Evolutionary conservation across 2,888 invertebrate species (phyloP).

Genomic region (Pollenia labialis): DNA sequence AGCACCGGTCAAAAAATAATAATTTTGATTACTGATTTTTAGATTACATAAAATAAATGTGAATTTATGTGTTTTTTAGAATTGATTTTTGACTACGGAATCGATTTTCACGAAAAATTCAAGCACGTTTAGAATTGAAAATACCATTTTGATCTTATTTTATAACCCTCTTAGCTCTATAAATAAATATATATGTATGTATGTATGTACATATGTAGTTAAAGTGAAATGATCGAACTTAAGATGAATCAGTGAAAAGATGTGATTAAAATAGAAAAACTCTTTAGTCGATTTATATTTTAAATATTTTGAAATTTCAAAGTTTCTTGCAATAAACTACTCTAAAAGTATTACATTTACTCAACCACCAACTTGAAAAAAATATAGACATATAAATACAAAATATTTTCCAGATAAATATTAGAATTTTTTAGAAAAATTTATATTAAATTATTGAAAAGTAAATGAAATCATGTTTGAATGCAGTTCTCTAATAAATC

Average conservation of each 20-base stretch:
- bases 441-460: conserved; percentile 28
- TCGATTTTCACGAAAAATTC: too few relatives aligned
- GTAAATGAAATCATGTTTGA: conserved; percentile 20
- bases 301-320: conserved; percentile 1
- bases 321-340: conserved; percentile 42
- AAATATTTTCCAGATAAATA: conserved; percentile 31
- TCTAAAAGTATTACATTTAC: conserved; percentile 19
- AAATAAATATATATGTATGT: conserved; percentile 14
- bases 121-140: too few relatives aligned
- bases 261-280: not conserved
- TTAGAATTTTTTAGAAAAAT: conserved; percentile 33
- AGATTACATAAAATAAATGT: too few relatives aligned
- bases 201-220: conserved; percentile 28
- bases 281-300: conserved; percentile 7
- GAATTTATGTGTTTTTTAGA: too few relatives aligned
- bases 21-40: too few relatives aligned
- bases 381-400: not conserved
- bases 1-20: too few relatives aligned
- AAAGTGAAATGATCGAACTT: not conserved
- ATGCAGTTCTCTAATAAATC: not conserved
- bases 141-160: too few relatives aligned
- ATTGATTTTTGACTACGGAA: too few relatives aligned
- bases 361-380: conserved; percentile 22
- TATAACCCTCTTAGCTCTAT: too few relatives aligned
- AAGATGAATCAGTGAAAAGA: not conserved